A percentile compares a stretch with the other conserved stretches of the same genome.
Evolutionary conservation across 2,797 vertebrate species (phyloP).

Genomic region (Emydoidea blandingii): DNA sequence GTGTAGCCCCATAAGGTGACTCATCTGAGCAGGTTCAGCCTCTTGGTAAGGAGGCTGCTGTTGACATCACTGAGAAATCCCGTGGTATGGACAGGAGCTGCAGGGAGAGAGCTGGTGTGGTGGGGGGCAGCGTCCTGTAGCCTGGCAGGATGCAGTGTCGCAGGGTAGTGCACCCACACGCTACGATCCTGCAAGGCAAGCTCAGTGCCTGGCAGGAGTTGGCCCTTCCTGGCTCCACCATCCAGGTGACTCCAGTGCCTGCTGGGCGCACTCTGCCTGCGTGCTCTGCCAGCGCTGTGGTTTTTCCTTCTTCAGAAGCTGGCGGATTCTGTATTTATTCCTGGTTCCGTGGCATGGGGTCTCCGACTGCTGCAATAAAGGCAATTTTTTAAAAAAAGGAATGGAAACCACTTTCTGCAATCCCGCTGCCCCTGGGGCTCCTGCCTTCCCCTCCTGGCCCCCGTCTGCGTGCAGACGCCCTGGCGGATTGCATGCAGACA

Average conservation of each 20-base stretch:
- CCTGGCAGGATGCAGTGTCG: background rate
- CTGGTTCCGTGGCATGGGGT: background rate
- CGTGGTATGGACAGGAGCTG: background rate
- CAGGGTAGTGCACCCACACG: background rate
- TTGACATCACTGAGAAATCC: background rate
- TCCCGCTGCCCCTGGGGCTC: background rate
- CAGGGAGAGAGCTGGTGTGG: background rate
- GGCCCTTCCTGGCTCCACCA: background rate
- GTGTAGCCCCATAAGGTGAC: background rate
- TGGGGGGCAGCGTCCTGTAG: no score
- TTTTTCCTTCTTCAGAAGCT: background rate
- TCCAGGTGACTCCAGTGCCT: background rate
- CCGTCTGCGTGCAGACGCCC: no score
- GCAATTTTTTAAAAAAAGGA: background rate
- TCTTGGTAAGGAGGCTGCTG: background rate
- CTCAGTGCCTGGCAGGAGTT: background rate
- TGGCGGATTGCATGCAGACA: background rate
- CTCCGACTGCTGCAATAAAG: background rate
- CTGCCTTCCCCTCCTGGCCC: background rate
- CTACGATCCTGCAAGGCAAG: background rate
- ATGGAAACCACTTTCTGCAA: background rate
- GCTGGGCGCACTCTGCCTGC: background rate
- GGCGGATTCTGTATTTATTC: background rate
- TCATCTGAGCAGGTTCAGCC: background rate
- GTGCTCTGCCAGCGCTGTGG: accelerated